Evolutionary conservation across 2,797 vertebrate species (phyloP), one percentile per base, ranked within the genome.

Genomic region (Neoniphon sammara): DNA sequence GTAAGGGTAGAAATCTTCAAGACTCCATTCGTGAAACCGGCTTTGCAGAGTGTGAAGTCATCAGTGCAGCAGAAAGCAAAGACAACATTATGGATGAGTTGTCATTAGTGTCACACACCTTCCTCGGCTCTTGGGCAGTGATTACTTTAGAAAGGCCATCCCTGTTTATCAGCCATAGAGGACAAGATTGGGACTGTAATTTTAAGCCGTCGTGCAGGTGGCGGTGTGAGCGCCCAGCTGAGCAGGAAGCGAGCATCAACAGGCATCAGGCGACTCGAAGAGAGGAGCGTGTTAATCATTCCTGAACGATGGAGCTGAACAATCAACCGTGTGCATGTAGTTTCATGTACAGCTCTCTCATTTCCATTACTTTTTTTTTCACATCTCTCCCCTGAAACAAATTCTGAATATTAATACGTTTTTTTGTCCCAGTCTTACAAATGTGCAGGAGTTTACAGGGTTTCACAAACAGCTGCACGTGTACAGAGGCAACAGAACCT

Each of bases 51-150:
- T 50, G 12, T 60, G 58, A 34, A 25, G 31, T 39, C 7, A 21
- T 25, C 20, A 44, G 21, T 17, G 2, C 67, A 52, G 56, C 58
- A 23, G 56, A 39, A 54, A 66, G 64, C 2, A 54, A 54, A 64
- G 27, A 39, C 30, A 62, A 31, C 62, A 42, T 61, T 70, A 73
- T 64, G 62, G 78, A 78, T 78, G 57, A 66, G 47, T 59, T 73
- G 53, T 64, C 71, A 72, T n/a, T 44, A 46, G 30, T 70, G 44
- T 68, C 55, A 72, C 66, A 65, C 15, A 71, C 66, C 56, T 66
- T 67, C 64, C 67, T 36, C 39, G 53, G 30, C 67, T 68, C 53
- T 31, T 72, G 54, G 30, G 57, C 50, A 65, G n/a, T 75, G 66
- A 71, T 61, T 70, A 55, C 56, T 44, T 50, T 55, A 62, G 53